These are phyloP conservation scores for Ophioninae sp. DNA, from an alignment of 2,888 invertebrate genomes.

Conservation along the genomic window DNA sequence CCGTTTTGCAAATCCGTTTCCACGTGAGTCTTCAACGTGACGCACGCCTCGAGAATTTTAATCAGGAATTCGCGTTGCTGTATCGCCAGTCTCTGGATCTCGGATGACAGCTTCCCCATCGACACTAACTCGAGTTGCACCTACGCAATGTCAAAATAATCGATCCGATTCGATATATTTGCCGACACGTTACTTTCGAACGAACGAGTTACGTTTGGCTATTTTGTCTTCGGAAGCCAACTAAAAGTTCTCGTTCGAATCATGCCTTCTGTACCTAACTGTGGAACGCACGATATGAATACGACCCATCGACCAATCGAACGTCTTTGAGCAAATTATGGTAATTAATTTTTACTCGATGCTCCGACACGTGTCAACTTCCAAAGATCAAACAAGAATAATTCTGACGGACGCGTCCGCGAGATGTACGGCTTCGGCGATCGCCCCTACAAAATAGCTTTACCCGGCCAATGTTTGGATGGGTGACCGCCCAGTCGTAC, in stretches of 20 bases:
- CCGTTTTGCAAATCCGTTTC: conserved; percentile 88
- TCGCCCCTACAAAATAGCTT: not conserved
- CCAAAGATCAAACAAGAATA: not conserved
- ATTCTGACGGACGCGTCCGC: not conserved
- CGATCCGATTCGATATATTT: not conserved
- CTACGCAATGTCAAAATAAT: conserved; percentile 66
- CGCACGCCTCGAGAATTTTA: conserved; percentile 88
- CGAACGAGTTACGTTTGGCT: not conserved
- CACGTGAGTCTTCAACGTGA: conserved; percentile 88
- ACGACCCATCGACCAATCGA: not conserved
- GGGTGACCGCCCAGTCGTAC: not conserved
- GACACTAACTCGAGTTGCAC: conserved; percentile 86
- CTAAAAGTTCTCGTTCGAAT: not conserved
- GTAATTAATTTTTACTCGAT: not conserved
- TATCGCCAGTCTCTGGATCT: conserved; percentile 87
- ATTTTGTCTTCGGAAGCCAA: not conserved
- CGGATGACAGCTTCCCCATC: conserved; percentile 87
- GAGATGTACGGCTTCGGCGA: not conserved
- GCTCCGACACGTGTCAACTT: not conserved
- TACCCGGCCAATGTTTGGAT: not conserved
- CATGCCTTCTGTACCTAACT: not conserved
- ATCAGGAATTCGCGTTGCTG: conserved; percentile 88
- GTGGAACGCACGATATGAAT: not conserved
- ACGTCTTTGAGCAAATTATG: not conserved
- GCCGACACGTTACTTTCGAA: not conserved